Conservation (phyloP, 2,888 invertebrate species). For the Pheosia tremula region DNA sequence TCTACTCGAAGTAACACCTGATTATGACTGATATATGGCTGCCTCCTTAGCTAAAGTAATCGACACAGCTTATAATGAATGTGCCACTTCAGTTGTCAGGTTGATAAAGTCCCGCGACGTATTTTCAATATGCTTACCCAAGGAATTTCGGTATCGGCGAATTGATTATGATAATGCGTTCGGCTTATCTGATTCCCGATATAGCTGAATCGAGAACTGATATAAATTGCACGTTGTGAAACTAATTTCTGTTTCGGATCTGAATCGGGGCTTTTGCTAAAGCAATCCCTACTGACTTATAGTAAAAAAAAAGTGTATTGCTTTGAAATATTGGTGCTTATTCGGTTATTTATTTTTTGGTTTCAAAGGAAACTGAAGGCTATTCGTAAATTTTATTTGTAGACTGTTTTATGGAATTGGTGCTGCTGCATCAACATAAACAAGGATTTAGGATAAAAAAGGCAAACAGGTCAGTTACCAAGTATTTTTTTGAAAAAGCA, state of each 20-base stretch:
- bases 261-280: not conserved
- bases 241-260: conserved; percentile 20
- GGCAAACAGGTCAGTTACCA: too few species aligned
- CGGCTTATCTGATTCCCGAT: conserved; percentile 35
- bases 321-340: conserved; percentile 1
- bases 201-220: conserved; percentile 18
- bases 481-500: too few species aligned
- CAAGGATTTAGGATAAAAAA: too few species aligned
- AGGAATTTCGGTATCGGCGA: conserved; percentile 25
- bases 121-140: conserved; percentile 36
- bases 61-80: conserved; percentile 44
- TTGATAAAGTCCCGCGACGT: conserved; percentile 48
- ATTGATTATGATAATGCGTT: conserved; percentile 44
- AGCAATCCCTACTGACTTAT: too few species aligned
- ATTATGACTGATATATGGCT: not conserved
- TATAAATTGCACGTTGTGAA: conserved; percentile 18
- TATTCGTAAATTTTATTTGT: conserved; percentile 1
- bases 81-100: conserved; percentile 59
- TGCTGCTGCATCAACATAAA: too few species aligned
- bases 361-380: not conserved
- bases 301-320: not conserved
- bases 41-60: conserved; percentile 29
- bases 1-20: conserved; percentile 19
- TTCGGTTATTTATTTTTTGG: not conserved
- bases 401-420: not conserved